Base-by-base conservation (phyloP, 1,140 invertebrate genomes). In the Cherax quadricarinatus region DNA sequence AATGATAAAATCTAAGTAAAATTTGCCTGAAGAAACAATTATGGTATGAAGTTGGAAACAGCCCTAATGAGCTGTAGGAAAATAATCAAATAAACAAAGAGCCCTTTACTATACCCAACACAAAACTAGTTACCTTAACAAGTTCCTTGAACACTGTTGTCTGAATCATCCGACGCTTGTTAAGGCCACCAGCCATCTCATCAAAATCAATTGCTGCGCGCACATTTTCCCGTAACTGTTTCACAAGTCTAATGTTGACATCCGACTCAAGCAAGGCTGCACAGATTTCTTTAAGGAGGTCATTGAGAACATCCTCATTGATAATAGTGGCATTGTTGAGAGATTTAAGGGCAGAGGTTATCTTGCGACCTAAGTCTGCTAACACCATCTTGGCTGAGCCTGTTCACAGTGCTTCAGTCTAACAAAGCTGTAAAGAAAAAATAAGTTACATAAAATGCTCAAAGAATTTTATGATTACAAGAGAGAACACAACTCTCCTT, bases 221-320 rank as follows among this genome's bases (percentile, higher is more conserved):
- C 16, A 94, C 94, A 94, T 94, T 94, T 89, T 94, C 94, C 60
- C 99, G 96, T 16, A 99, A 96, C 95, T 98, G 97, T 95, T 99
- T 99, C 0, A 99, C 99, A 92, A 99, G 96, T 94, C 97, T 96
- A 94, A 99, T 99, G 96, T 99, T 99, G 49, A 99, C 99, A 97
- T 99, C 99, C 94, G 99, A 98, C 96, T 99, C 99, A 53, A 99
- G 96, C 89, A 99, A 96, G 48, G 99, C 99, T 86, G 97, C 97
- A 95, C 99, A 99, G 95, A 99, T 99, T 95, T 99, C 99, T 95
- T 99, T 99, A 48, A 99, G 97, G 98, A 99, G 99, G 96, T 98
- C 97, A 97, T 99, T 99, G 84, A 99, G 96, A 92, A 99, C 99
- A 97, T 98, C 94, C 62, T 94, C 93, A 89, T 94, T 93, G 80